A percentile compares a stretch with the other conserved stretches of the same genome.
phyloP scores from a whole-genome alignment of 2,888 invertebrate genomes.

The Abrostola triplasia region DNA sequence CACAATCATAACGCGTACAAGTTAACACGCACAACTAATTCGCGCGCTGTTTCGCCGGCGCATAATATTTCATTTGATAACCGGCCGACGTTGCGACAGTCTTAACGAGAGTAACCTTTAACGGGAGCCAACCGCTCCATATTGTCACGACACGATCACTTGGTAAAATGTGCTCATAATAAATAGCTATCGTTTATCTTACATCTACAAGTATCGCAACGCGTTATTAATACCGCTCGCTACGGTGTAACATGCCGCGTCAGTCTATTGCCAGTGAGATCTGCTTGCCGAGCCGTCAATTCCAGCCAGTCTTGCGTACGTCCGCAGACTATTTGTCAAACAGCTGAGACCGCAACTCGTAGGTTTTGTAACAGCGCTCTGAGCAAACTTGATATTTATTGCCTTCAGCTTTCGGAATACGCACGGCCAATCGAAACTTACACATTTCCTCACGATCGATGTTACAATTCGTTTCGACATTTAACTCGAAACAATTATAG shows the following conservation, averaged over 20 bases:
- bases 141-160: slow-evolving; percentile 84
- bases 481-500: slow-evolving; percentile 39
- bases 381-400: slow-evolving; percentile 81
- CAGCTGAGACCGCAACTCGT: slow-evolving; percentile 73
- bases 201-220: slow-evolving; percentile 66
- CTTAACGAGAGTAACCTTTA: slow-evolving; percentile 87
- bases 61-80: slow-evolving; percentile 72
- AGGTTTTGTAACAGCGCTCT: slow-evolving; percentile 79
- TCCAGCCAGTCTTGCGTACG: slow-evolving; percentile 63
- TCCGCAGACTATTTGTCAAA: slow-evolving; percentile 78
- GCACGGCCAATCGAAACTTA: slow-evolving; percentile 69
- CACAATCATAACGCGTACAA: slow-evolving; percentile 27
- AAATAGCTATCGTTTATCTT: slow-evolving; percentile 80
- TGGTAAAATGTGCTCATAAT: slow-evolving; percentile 74
- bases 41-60: slow-evolving; percentile 17
- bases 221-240: slow-evolving; percentile 61
- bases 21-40: slow-evolving; percentile 25
- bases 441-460: slow-evolving; percentile 65
- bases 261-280: slow-evolving; percentile 39
- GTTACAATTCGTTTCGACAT: slow-evolving; percentile 59
- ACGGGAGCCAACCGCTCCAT: slow-evolving; percentile 78
- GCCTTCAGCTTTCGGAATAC: slow-evolving; percentile 77
- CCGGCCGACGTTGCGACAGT: slow-evolving; percentile 76
- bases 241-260: slow-evolving; percentile 55
- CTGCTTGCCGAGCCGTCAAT: slow-evolving; percentile 48